phyloP scores from a whole-genome alignment of 2,797 vertebrate genomes.

The Protosalanx chinensis region DNA sequence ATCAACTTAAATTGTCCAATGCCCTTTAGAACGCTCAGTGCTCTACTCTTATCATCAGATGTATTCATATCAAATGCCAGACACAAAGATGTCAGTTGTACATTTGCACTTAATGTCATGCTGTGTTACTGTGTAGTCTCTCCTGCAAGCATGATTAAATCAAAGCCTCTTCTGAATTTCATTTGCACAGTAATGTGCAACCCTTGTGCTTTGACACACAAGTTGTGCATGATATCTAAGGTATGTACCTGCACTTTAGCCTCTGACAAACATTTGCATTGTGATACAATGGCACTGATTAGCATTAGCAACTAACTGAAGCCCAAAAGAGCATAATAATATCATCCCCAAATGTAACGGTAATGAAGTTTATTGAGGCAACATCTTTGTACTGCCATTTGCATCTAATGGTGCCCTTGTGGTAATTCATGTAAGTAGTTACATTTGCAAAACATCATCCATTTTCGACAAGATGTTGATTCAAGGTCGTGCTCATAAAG shows the following conservation, averaged over 20 bases:
- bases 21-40: conserved; percentile 30
- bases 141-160: conserved; percentile 38
- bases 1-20: conserved; percentile 27
- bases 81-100: conserved; percentile 30
- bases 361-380: not conserved
- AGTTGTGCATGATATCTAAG: conserved; percentile 26
- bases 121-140: conserved; percentile 14
- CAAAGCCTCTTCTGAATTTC: conserved; percentile 39
- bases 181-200: conserved; percentile 42
- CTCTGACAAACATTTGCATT: conserved; percentile 9
- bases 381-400: conserved; percentile 7
- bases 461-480: not conserved
- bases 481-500: not conserved
- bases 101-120: conserved; percentile 35
- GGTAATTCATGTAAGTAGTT: not conserved
- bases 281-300: conserved; percentile 29
- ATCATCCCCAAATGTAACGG: not conserved
- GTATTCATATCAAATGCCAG: conserved; percentile 37
- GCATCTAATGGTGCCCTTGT: not conserved
- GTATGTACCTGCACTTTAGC: conserved; percentile 26
- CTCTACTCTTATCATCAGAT: conserved; percentile 23
- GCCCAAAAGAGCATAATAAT: not conserved
- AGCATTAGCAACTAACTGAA: conserved; percentile 29
- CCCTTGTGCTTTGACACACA: conserved; percentile 33
- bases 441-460: not conserved